phyloP scores from a whole-genome alignment of 2,888 invertebrate genomes.

The Polia nebulosa region DNA sequence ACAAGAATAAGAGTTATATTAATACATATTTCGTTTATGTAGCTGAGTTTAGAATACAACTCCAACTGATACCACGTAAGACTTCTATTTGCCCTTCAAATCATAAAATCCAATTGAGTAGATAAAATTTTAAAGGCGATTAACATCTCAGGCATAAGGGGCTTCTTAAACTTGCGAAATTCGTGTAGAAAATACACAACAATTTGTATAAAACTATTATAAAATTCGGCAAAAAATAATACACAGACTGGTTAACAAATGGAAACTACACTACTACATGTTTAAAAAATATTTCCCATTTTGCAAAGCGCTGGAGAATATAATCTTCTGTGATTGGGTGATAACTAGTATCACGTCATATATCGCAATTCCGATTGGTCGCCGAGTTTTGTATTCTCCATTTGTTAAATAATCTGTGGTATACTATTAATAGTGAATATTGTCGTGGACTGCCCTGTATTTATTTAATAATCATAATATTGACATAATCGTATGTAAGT shows the following conservation, averaged over 20 bases:
- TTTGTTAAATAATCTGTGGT: slow-evolving; percentile 27
- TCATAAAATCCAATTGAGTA: background rate
- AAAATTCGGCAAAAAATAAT: slow-evolving; percentile 62
- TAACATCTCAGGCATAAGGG: slow-evolving; percentile 38
- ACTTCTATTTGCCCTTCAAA: slow-evolving; percentile 3
- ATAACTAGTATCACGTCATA: background rate
- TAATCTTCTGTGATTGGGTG: background rate
- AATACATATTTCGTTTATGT: too few species aligned
- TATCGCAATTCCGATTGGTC: slow-evolving; percentile 9
- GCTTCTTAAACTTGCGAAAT: slow-evolving; percentile 26
- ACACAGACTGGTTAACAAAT: slow-evolving; percentile 28
- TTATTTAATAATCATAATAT: slow-evolving; percentile 56
- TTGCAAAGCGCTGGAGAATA: background rate
- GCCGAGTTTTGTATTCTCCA: slow-evolving; percentile 14
- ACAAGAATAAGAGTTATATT: too few species aligned
- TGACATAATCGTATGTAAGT: slow-evolving; percentile 48
- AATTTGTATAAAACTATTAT: slow-evolving; percentile 43
- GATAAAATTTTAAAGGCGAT: slow-evolving; percentile 40
- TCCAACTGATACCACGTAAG: slow-evolving; percentile 20
- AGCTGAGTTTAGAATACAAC: too few species aligned
- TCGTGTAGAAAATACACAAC: slow-evolving; percentile 23
- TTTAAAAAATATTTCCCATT: background rate
- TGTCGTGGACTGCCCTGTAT: slow-evolving; percentile 59
- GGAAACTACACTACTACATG: background rate
- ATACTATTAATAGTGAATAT: slow-evolving; percentile 40